phyloP scores from a whole-genome alignment of 2,888 invertebrate genomes.

The Cantharis lateralis region DNA sequence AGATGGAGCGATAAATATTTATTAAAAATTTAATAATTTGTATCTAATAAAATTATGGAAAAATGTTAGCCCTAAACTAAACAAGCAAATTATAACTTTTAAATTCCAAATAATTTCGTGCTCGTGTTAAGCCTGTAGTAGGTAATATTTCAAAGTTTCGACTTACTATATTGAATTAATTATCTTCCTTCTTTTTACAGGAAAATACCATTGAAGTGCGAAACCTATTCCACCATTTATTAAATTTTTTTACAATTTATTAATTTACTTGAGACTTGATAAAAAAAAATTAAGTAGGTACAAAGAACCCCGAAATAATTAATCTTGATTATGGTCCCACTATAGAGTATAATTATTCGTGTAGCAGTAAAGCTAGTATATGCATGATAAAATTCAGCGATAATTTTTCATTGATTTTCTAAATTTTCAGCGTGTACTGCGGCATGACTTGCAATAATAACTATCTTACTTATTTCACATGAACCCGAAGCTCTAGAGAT shows the following conservation, averaged over 20 bases:
- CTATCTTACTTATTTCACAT: not conserved
- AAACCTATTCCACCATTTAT: not conserved
- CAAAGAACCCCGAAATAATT: not conserved
- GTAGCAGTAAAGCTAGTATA: not conserved
- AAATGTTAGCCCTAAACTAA: not conserved
- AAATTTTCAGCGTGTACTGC: not conserved
- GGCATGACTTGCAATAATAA: not conserved
- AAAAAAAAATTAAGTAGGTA: not conserved
- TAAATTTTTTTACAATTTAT: not conserved
- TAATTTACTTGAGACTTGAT: not conserved
- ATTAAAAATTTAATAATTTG: not conserved
- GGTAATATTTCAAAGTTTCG: not conserved
- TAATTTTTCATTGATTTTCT: slow-evolving; percentile 1
- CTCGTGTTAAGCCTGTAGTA: not conserved
- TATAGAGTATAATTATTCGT: not conserved
- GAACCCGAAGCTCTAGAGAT: not conserved
- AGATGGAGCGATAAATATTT: not conserved
- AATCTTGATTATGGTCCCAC: not conserved
- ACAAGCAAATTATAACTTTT: not conserved
- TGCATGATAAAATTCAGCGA: not conserved
- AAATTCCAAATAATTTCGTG: not conserved
- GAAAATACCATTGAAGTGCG: not conserved
- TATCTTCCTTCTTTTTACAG: not conserved
- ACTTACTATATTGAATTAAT: not conserved
- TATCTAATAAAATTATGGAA: not conserved